Conservation (phyloP, 1,140 invertebrate genomes). For the Drosophila insularis region DNA sequence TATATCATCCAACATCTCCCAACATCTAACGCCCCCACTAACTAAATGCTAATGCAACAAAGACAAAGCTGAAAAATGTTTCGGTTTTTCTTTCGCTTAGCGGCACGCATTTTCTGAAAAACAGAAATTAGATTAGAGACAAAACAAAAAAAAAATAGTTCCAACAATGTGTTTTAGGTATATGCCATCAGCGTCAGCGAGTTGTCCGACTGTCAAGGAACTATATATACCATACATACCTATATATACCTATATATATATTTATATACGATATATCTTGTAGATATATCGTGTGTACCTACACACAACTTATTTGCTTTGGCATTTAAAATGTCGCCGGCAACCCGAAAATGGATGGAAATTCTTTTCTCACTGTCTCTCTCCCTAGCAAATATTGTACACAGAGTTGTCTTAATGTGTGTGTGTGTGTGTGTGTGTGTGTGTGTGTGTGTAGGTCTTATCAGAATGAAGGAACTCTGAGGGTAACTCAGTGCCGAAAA, state of each 20-base stretch:
- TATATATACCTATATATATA: constrained; percentile 19
- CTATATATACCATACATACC: constrained; percentile 8
- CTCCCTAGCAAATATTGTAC: constrained; percentile 5
- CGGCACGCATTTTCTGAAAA: constrained; percentile 18
- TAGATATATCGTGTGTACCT: constrained; percentile 9
- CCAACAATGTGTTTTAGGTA: constrained; percentile 16
- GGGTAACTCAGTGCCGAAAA: constrained; percentile 6
- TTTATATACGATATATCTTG: constrained; percentile 10
- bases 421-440: neutral
- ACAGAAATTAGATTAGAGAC: constrained; percentile 15
- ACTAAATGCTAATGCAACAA: constrained; percentile 19
- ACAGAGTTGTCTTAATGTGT: neutral
- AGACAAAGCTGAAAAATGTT: constrained; percentile 15
- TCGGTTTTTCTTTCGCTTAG: neutral
- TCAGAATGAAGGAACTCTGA: constrained; percentile 1
- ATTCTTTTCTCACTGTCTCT: constrained; percentile 5
- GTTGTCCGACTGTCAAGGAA: constrained; percentile 19
- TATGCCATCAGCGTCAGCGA: constrained; percentile 18
- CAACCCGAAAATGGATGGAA: constrained; percentile 18
- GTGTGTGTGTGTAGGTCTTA: neutral
- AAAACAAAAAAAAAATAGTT: constrained; percentile 10
- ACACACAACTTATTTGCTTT: constrained; percentile 19
- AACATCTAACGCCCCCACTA: constrained; percentile 6
- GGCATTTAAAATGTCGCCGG: constrained; percentile 17
- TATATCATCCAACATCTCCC: neutral